phyloP scores from a whole-genome alignment of 2,113 vertebrate species.

The Ochotona princeps region DNA sequence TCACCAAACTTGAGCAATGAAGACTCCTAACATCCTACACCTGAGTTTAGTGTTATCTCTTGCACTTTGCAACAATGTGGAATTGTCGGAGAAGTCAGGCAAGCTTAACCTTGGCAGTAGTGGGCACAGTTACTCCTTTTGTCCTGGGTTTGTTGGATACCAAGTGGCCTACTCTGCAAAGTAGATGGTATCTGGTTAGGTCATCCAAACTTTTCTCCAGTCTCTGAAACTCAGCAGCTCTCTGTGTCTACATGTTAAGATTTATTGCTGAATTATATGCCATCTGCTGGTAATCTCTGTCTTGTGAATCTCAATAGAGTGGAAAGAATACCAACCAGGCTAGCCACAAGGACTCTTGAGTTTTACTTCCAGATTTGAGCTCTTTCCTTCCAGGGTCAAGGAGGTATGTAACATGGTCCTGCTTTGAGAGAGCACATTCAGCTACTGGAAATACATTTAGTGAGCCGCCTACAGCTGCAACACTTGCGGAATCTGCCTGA shows the following conservation, averaged over 20 bases:
- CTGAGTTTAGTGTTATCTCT: too few relatives aligned
- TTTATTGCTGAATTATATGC: not conserved
- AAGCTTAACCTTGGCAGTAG: not conserved
- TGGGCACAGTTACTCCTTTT: not conserved
- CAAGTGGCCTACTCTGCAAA: not conserved
- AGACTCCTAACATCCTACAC: too few relatives aligned
- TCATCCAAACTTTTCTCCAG: not conserved
- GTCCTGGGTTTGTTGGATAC: not conserved
- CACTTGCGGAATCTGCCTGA: not conserved
- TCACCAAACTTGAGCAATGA: too few relatives aligned
- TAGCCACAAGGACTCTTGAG: not conserved
- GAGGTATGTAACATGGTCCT: fast-evolving
- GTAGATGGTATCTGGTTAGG: not conserved
- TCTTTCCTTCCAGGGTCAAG: not conserved
- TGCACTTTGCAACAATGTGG: too few relatives aligned
- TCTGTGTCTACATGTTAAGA: not conserved
- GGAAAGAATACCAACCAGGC: not conserved
- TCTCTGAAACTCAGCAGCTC: not conserved
- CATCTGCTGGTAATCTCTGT: not conserved
- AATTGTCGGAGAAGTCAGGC: not conserved
- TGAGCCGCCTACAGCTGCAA: not conserved
- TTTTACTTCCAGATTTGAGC: not conserved
- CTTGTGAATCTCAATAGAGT: not conserved
- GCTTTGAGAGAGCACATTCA: not conserved
- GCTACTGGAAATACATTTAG: not conserved